A percentile compares a stretch with the other conserved stretches of the same genome.
phyloP scores from a whole-genome alignment of 1,140 invertebrate genomes.

The Chrysomallon squamiferum region DNA sequence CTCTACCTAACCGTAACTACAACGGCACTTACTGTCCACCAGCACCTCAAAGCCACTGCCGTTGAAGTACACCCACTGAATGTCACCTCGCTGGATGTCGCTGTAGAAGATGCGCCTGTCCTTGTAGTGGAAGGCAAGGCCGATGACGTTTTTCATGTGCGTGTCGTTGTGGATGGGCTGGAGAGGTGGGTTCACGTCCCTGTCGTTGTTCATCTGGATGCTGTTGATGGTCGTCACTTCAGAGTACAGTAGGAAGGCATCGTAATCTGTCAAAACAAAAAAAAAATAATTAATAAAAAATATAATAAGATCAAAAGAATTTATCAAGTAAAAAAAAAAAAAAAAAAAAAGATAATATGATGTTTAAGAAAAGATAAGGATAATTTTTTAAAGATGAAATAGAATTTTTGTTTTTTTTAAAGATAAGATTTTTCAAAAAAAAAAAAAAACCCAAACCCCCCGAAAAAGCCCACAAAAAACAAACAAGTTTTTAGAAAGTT shows the following conservation, averaged over 20 bases:
- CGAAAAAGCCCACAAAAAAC: too few relatives aligned
- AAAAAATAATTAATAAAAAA: constrained; percentile 9
- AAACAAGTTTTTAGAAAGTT: too few relatives aligned
- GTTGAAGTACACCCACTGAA: constrained; percentile 85
- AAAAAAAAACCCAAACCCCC: too few relatives aligned
- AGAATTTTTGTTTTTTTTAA: background rate
- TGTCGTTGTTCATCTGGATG: constrained; percentile 78
- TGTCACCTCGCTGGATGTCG: constrained; percentile 83
- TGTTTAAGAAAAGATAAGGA: background rate
- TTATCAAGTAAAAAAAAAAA: background rate
- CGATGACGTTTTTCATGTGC: constrained; percentile 82
- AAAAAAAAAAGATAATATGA: background rate
- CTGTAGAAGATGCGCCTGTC: constrained; percentile 80
- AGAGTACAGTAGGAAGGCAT: constrained; percentile 90
- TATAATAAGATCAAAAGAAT: background rate
- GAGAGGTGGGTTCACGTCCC: constrained; percentile 73
- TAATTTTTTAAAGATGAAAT: background rate
- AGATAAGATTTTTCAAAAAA: background rate
- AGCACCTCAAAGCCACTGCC: constrained; percentile 75
- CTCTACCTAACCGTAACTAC: too few relatives aligned
- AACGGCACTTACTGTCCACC: constrained; percentile 64
- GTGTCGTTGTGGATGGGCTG: constrained; percentile 75
- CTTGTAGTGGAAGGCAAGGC: constrained; percentile 80
- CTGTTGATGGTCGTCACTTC: constrained; percentile 89
- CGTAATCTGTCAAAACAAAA: constrained; percentile 68